Base-by-base conservation (phyloP, 2,797 vertebrate genomes). In the Sebastes baramenuke region DNA sequence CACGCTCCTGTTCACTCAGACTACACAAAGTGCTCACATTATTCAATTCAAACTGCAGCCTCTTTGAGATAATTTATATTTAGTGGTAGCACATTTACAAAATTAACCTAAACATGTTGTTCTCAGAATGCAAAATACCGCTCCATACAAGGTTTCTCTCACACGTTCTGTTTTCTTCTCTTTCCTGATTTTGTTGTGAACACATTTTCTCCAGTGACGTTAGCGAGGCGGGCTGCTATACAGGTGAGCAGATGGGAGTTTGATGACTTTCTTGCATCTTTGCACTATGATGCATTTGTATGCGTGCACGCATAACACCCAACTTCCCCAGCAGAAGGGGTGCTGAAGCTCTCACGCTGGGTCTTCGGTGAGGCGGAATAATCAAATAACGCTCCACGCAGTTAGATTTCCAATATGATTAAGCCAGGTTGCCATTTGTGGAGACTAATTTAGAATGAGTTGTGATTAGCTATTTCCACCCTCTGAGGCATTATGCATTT, bases 381-480 rank as follows among this genome's bases (percentile, higher is more conserved):
- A 93, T 90, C 72, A 67, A 87, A 87, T 89, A 85, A 79, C 62
- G 22, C 61, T 81, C 79, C 11, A 75, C 70, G 7, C 80, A 52
- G 84, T 85, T 83, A 82, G 75, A 80, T 65, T 80, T 89, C 80
- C 61, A 72, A 66, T 85, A 69, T 80, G 78, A 88, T 91, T 87
- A 83, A 74, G 71, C 75, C 88, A 84, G 79, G 87, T 84, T 83
- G 67, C 83, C 77, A 74, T 89, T 91, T 80, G 72, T 58, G 24
- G 24, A 69, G 83, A 75, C 81, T 92, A 80, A 93, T 90, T 88
- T 77, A 76, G 36, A 88, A 89, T 73, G 77, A 92, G 84, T 77
- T 87, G 89, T 80, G 88, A 91, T 93, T 85, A 93, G 87, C 91
- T 84, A 16, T 79, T 88, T 83, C 75, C 59, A 75, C 69, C 81